A percentile compares a stretch with the other conserved stretches of the same genome.
Conservation (phyloP, 1,140 invertebrate species). For the Drosophila santomea region DNA sequence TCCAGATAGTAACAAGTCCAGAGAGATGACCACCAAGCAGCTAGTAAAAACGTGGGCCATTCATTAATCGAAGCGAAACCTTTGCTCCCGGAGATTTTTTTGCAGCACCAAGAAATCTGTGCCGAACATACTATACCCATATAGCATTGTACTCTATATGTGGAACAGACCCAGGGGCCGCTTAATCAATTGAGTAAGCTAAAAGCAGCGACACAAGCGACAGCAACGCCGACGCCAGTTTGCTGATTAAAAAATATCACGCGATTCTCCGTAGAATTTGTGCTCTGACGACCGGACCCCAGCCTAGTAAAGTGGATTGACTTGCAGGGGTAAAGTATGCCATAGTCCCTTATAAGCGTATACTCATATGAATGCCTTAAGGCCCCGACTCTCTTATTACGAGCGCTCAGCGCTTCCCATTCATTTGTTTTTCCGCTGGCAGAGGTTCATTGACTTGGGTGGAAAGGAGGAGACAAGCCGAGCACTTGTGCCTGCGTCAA, state of each 20-base stretch:
- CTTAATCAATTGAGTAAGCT: slow-evolving; percentile 76
- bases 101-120: slow-evolving; percentile 55
- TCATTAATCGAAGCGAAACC: slow-evolving; percentile 65
- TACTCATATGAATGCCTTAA: no score
- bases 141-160: slow-evolving; percentile 46
- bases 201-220: slow-evolving; percentile 28
- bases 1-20: slow-evolving; percentile 23
- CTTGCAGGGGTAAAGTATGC: slow-evolving; percentile 7
- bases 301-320: slow-evolving; percentile 10
- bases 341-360: neutral
- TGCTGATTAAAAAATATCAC: slow-evolving; percentile 80
- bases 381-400: slow-evolving; percentile 33
- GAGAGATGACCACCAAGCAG: slow-evolving; percentile 9
- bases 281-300: slow-evolving; percentile 53
- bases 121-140: slow-evolving; percentile 27
- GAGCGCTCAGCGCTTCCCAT: slow-evolving; percentile 19
- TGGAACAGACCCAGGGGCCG: slow-evolving; percentile 49
- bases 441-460: slow-evolving; percentile 47
- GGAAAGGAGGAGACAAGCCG: slow-evolving; percentile 10
- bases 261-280: slow-evolving; percentile 78
- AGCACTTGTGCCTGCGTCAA: slow-evolving; percentile 55
- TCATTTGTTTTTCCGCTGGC: slow-evolving; percentile 26
- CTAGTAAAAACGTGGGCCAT: slow-evolving; percentile 51
- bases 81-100: slow-evolving; percentile 83
- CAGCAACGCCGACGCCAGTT: slow-evolving; percentile 32